A percentile compares a stretch with the other conserved stretches of the same genome.
These are phyloP conservation scores for Creontiades dilutus DNA, from an alignment of 2,888 invertebrate genomes.

Conservation along the genomic window DNA sequence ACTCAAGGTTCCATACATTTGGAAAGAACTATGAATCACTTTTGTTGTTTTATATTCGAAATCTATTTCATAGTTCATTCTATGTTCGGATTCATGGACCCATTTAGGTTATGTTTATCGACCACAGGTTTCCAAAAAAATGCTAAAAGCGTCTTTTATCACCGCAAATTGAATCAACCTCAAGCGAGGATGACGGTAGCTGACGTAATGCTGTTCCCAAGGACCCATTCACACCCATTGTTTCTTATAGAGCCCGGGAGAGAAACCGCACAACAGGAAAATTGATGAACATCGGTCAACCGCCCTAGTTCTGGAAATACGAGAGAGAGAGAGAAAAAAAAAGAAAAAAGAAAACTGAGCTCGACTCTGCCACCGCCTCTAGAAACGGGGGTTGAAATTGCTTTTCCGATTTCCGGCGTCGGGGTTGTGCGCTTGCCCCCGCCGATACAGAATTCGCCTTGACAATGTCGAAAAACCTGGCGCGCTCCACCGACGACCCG, in stretches of 20 bases:
- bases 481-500: neutral
- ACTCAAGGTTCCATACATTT: too few relatives aligned
- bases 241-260: neutral
- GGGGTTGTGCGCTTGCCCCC: slow-evolving; percentile 4
- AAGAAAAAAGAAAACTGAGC: neutral
- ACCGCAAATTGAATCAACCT: too few relatives aligned
- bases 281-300: neutral
- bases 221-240: neutral
- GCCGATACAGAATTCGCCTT: slow-evolving; percentile 28
- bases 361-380: neutral
- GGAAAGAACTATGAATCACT: too few relatives aligned
- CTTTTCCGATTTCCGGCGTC: slow-evolving; percentile 16
- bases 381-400: slow-evolving; percentile 29
- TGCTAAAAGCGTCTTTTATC: too few relatives aligned
- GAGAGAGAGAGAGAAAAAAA: neutral
- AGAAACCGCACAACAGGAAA: neutral
- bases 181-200: too few relatives aligned
- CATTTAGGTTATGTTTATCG: too few relatives aligned
- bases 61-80: too few relatives aligned
- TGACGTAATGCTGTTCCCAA: too few relatives aligned
- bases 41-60: too few relatives aligned
- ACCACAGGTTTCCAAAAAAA: too few relatives aligned
- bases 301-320: slow-evolving; percentile 12
- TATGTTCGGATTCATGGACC: too few relatives aligned
- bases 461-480: slow-evolving; percentile 1